Percentiles rank a stretch among this genome's conserved stretches.
Evolutionary conservation across 1,140 invertebrate genomes (phyloP).

Genomic region (Lithobius niger): DNA sequence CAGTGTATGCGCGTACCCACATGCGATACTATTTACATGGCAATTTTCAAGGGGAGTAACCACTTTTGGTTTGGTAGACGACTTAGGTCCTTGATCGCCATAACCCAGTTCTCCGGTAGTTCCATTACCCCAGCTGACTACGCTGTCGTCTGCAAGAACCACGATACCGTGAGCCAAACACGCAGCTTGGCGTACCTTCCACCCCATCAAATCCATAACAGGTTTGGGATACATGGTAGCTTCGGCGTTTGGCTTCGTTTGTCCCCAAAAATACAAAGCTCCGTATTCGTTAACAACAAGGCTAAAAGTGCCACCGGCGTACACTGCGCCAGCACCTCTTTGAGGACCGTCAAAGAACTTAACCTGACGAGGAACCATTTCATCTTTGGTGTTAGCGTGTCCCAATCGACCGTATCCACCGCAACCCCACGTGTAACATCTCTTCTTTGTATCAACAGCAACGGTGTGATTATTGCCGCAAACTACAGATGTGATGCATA

Average conservation of each 20-base stretch:
- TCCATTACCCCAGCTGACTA: constrained; percentile 83
- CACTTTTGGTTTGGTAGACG: constrained; percentile 75
- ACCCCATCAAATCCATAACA: constrained; percentile 77
- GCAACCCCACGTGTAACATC: constrained; percentile 86
- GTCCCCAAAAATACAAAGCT: constrained; percentile 67
- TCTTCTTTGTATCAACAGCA: constrained; percentile 68
- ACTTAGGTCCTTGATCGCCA: constrained; percentile 67
- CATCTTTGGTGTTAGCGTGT: constrained; percentile 81
- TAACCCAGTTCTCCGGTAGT: constrained; percentile 86
- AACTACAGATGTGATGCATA: constrained; percentile 74
- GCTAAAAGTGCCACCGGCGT: constrained; percentile 74
- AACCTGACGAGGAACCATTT: constrained; percentile 75
- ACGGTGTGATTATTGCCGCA: constrained; percentile 83
- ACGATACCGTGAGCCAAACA: constrained; percentile 52
- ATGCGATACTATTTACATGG: no score
- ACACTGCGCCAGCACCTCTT: constrained; percentile 59
- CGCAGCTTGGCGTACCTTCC: constrained; percentile 71
- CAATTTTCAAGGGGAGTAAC: constrained; percentile 66
- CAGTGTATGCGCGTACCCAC: no score
- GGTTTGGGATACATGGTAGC: constrained; percentile 95
- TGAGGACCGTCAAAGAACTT: constrained; percentile 75
- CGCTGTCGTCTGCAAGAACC: constrained; percentile 72
- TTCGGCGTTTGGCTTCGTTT: constrained; percentile 79
- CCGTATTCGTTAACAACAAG: constrained; percentile 65
- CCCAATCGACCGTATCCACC: constrained; percentile 84